These are phyloP conservation scores for Aplidium turbinatum DNA, from an alignment of 23 tunicate species.

Conservation along the genomic window DNA sequence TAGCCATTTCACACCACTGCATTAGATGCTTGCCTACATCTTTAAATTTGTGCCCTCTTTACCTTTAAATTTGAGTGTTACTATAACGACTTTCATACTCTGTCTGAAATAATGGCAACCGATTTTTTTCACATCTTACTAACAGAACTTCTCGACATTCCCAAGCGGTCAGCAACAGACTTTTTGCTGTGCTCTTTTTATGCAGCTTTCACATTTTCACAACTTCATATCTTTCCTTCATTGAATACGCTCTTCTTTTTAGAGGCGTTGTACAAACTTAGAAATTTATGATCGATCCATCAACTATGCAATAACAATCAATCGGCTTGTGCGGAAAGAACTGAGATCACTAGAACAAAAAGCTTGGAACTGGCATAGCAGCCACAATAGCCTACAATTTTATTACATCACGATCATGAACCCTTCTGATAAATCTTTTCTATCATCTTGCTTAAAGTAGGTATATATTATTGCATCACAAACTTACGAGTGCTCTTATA, in stretches of 20 bases:
- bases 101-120: constrained; percentile 4
- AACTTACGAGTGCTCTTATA: neutral
- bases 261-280: constrained; percentile 4
- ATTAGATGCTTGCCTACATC: constrained; percentile 2
- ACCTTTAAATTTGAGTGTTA: neutral
- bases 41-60: constrained; percentile 1
- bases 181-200: neutral
- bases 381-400: neutral
- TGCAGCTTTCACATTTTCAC: constrained; percentile 8
- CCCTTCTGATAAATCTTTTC: neutral
- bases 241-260: neutral
- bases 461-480: neutral
- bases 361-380: neutral
- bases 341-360: constrained; percentile 1
- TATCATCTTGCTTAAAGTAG: neutral
- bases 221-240: constrained; percentile 1
- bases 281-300: neutral
- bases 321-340: neutral
- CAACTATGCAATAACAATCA: neutral
- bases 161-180: constrained; percentile 7
- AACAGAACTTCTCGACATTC: neutral
- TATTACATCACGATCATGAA: constrained; percentile 1
- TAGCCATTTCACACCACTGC: constrained; percentile 1
- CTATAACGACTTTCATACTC: neutral
- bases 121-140: neutral